These are phyloP conservation scores for Megaleporinus macrocephalus DNA, from an alignment of 2,113 vertebrate genomes.

Conservation along the genomic window DNA sequence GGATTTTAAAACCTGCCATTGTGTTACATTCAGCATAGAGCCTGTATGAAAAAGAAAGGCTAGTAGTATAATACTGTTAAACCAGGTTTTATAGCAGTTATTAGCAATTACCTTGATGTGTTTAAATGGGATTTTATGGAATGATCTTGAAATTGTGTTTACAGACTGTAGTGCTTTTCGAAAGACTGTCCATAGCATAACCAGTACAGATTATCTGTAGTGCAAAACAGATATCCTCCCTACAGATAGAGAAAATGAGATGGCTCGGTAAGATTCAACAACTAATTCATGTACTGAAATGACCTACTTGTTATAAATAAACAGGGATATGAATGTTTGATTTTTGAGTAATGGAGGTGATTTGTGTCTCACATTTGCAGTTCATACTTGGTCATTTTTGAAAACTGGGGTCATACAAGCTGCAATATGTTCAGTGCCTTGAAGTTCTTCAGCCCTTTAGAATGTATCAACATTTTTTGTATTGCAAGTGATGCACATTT, in stretches of 20 bases:
- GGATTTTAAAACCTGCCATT: conserved; percentile 23
- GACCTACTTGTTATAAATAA: no score
- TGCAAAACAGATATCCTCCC: background rate
- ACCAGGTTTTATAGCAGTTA: conserved; percentile 13
- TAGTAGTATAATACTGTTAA: conserved; percentile 20
- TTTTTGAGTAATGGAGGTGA: no score
- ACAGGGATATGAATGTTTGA: no score
- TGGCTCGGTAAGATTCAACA: background rate
- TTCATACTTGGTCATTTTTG: background rate
- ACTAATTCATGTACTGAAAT: background rate
- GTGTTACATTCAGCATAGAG: background rate
- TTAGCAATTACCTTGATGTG: conserved; percentile 8
- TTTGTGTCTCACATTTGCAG: no score
- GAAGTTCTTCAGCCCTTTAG: background rate
- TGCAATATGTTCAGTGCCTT: background rate
- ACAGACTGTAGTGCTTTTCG: conserved; percentile 20
- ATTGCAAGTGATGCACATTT: no score
- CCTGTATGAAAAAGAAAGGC: background rate
- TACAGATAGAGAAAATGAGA: background rate
- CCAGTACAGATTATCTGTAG: background rate
- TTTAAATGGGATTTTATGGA: conserved; percentile 1
- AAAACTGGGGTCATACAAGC: background rate
- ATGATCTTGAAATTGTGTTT: background rate
- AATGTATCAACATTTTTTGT: background rate
- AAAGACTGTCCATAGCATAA: background rate